Conservation (phyloP, 2,888 invertebrate species). For the Tuta absoluta region DNA sequence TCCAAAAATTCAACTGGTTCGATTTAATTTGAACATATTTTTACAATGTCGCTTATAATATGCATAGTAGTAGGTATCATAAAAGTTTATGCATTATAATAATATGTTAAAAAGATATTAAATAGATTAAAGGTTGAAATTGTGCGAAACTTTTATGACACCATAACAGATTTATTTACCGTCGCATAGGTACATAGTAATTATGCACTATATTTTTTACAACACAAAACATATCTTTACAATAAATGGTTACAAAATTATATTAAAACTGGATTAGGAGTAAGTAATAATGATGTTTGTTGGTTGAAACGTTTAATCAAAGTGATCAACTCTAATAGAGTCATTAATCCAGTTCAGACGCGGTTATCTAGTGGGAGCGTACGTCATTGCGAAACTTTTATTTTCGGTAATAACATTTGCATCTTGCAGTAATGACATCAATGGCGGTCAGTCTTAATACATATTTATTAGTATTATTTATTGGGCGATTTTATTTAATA, state of each 20-base stretch:
- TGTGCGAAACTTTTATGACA: slow-evolving; percentile 11
- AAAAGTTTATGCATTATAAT: not conserved
- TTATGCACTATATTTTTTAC: not conserved
- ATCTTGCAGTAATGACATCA: slow-evolving; percentile 67
- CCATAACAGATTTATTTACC: not conserved
- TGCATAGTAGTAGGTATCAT: slow-evolving; percentile 1
- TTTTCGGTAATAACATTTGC: slow-evolving; percentile 59
- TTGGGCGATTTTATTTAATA: slow-evolving; percentile 62
- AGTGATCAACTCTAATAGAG: slow-evolving; percentile 30
- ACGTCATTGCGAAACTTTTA: slow-evolving; percentile 52
- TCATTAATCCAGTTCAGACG: slow-evolving; percentile 31
- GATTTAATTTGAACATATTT: not conserved
- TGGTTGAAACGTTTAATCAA: slow-evolving; percentile 13
- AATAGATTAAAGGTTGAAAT: slow-evolving; percentile 13
- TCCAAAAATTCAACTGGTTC: not conserved
- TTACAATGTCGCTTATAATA: slow-evolving; percentile 1
- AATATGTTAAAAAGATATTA: slow-evolving; percentile 12
- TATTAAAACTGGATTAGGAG: slow-evolving; percentile 17
- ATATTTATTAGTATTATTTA: slow-evolving; percentile 75
- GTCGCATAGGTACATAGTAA: slow-evolving; percentile 2
- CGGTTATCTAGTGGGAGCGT: slow-evolving; percentile 37
- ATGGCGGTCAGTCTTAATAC: slow-evolving; percentile 56
- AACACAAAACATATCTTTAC: not conserved
- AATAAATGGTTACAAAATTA: slow-evolving; percentile 9
- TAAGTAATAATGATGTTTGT: slow-evolving; percentile 18